phyloP scores from a whole-genome alignment of 92 coral and sea anemone species.

The Micromussa lordhowensis region DNA sequence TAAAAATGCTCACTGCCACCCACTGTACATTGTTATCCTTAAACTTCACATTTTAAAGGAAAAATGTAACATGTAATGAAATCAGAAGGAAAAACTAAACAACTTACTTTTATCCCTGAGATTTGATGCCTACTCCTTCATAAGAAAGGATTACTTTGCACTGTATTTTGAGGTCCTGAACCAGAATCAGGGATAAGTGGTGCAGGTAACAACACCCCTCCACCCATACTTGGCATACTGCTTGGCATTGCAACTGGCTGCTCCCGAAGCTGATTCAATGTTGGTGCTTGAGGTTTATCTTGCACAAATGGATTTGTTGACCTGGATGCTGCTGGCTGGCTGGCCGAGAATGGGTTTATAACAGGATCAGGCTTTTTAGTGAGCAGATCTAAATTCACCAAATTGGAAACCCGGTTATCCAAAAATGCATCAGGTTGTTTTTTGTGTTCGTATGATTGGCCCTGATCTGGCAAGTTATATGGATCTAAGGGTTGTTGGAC shows the following conservation, averaged over 20 bases:
- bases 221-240: conserved; percentile 53
- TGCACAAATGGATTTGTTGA: conserved; percentile 92
- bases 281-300: conserved; percentile 96
- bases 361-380: conserved; percentile 75
- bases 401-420: conserved; percentile 74
- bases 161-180: conserved; percentile 62
- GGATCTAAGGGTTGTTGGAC: conserved; percentile 34
- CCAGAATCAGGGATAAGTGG: conserved; percentile 89
- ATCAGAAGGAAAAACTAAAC: background rate
- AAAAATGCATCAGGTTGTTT: conserved; percentile 67
- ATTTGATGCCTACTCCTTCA: conserved; percentile 19
- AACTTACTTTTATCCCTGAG: conserved; percentile 13
- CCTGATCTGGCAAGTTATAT: conserved; percentile 27
- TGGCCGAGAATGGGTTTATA: conserved; percentile 87
- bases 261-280: conserved; percentile 93
- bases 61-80: background rate
- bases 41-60: no score
- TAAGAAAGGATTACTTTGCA: conserved; percentile 83
- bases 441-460: conserved; percentile 26
- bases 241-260: conserved; percentile 43
- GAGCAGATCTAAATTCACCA: conserved; percentile 88
- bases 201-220: conserved; percentile 85
- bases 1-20: no score
- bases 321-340: conserved; percentile 72
- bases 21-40: no score